Evolutionary conservation across 92 coral and sea anemone species (phyloP).

Genomic region (Epizoanthus rinbou): DNA sequence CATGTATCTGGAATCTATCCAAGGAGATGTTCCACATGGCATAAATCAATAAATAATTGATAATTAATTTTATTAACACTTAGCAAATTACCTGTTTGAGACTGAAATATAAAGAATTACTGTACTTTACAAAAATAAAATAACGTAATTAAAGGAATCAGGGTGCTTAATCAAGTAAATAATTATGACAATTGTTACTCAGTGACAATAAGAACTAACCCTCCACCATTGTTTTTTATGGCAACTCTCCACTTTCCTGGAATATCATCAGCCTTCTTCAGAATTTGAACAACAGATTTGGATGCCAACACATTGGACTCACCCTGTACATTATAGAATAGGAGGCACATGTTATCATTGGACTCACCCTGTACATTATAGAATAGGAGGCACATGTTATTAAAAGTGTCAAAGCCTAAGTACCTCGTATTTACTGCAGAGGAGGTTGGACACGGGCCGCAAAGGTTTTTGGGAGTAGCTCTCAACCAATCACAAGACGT

Average conservation of each 20-base stretch:
- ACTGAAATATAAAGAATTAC: too few species aligned
- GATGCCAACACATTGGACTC: conserved; percentile 65
- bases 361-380: conserved; percentile 60
- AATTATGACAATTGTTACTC: not conserved
- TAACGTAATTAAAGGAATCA: too few species aligned
- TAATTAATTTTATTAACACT: too few species aligned
- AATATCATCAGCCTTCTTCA: conserved; percentile 64
- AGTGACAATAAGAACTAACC: conserved; percentile 58
- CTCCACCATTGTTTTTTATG: conserved; percentile 85
- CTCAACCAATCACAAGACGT: too few species aligned
- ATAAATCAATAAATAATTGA: too few species aligned
- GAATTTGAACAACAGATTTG: conserved; percentile 74
- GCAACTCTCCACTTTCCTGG: conserved; percentile 75
- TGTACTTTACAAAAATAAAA: too few species aligned
- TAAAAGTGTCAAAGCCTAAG: not conserved
- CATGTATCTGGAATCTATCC: too few species aligned
- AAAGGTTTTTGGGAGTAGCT: too few species aligned
- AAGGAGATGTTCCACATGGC: too few species aligned
- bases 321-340: conserved; percentile 55
- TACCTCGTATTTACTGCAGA: not conserved
- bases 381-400: not conserved
- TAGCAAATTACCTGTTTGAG: too few species aligned
- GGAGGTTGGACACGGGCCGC: too few species aligned
- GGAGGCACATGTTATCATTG: not conserved
- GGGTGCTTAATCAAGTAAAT: not conserved